A percentile compares a stretch with the other conserved stretches of the same genome.
phyloP scores from a whole-genome alignment of 2,113 vertebrate genomes.

The Elachura formosa region DNA sequence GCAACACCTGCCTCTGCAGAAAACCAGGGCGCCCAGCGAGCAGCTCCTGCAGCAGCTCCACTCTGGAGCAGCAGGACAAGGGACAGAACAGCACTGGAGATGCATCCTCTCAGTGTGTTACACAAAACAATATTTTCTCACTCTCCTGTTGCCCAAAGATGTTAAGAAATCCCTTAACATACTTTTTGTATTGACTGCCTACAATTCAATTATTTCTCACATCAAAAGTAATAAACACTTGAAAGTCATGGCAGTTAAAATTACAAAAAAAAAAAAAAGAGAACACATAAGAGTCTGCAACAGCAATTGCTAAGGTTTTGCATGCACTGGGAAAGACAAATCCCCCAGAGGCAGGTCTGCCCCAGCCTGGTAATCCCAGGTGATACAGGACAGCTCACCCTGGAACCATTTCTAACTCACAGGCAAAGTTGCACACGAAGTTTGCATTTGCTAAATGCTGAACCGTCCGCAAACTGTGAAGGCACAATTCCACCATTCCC shows the following conservation, averaged over 20 bases:
- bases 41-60: background rate
- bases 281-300: background rate
- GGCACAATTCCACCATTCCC: background rate
- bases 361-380: background rate
- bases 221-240: background rate
- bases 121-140: background rate
- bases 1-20: background rate
- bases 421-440: background rate
- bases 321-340: background rate
- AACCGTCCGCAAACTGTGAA: background rate
- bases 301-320: background rate
- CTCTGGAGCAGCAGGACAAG: background rate
- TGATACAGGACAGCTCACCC: background rate
- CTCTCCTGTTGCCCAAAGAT: background rate
- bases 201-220: background rate
- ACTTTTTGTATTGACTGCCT: background rate
- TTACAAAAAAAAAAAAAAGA: background rate
- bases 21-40: background rate
- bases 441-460: background rate
- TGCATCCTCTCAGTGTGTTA: background rate
- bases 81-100: background rate
- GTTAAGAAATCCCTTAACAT: background rate
- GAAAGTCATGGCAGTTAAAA: background rate
- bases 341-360: background rate
- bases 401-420: background rate